Base-by-base conservation (phyloP, 2,888 invertebrate species). In the Seira sanloemensis region DNA sequence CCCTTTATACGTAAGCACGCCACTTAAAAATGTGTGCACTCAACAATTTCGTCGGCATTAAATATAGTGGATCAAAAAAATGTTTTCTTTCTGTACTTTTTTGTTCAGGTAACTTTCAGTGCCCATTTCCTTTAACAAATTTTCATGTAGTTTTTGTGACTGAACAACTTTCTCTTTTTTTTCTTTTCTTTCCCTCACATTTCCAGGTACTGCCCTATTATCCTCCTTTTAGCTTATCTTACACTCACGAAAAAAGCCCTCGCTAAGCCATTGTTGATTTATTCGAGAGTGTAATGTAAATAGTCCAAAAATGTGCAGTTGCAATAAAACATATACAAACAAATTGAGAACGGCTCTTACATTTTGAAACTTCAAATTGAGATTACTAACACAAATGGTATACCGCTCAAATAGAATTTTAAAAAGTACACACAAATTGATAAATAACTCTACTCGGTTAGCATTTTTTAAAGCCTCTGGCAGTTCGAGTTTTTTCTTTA, bases 21-120 rank as follows among this genome's bases (percentile, higher is more conserved):
- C 62, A 62, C 62, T 62, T 62, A 62, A 62, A 62, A 62, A 21
- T 62, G 62, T 62, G 62, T 62, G 62, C 12, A 2, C 62, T 62
- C 62, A 23, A 62, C 62, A 62, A n/a, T n/a, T 21, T 16, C 62
- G 1, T 23, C 62, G 1, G 4, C 21, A 62, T 62, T 4, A 62
- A 62, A 19, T 62, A 62, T 21, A 62, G 2, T 2, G 23, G n/a
- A n/a, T n/a, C n/a, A n/a, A n/a, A n/a, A n/a, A n/a, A 21, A 62
- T 62, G 62, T 23, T 62, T 23, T 62, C n/a, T n/a, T n/a, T n/a
- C n/a, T 9, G 21, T 2, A 9, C 21, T 62, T 62, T n/a, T n/a
- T n/a, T 21, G 9, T 2, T 23, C 62, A 21, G 62, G n/a, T 2
- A 58, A 58, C n/a, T 58, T 58, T 62, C 21, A 62, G 7, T 62